phyloP scores from a whole-genome alignment of 2,113 vertebrate genomes.

The Glaucidium brasilianum region DNA sequence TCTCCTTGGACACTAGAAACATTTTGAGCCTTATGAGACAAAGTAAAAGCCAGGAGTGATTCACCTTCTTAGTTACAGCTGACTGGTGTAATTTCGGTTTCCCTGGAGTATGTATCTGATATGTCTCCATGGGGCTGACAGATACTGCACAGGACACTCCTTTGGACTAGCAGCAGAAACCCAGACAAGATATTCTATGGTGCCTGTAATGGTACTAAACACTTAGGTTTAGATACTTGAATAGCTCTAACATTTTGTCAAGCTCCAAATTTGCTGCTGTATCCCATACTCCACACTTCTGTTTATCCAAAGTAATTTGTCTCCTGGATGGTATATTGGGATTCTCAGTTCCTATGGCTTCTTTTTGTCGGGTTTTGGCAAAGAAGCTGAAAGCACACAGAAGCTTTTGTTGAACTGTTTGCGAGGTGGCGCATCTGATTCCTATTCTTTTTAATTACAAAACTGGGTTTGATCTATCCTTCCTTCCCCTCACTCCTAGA shows the following conservation, averaged over 20 bases:
- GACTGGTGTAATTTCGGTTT: neutral
- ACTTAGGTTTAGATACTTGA: neutral
- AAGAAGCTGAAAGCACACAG: neutral
- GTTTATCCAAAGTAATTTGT: neutral
- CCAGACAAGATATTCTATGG: neutral
- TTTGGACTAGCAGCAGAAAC: neutral
- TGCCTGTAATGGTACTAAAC: neutral
- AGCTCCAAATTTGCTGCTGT: neutral
- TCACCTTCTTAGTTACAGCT: neutral
- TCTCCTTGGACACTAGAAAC: neutral
- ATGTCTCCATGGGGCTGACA: neutral
- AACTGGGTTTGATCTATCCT: neutral
- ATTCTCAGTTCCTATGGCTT: neutral
- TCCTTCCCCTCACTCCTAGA: neutral
- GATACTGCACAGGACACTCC: neutral
- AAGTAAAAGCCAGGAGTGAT: neutral
- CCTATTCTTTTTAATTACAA: neutral
- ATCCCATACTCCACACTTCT: neutral
- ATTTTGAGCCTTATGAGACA: neutral
- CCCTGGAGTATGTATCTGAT: neutral
- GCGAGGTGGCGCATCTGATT: neutral
- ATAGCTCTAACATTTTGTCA: neutral
- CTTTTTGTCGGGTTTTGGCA: neutral
- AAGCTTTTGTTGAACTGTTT: neutral
- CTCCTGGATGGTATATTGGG: neutral